A percentile compares a stretch with the other conserved stretches of the same genome.
Evolutionary conservation across 2,888 invertebrate genomes (phyloP).

Genomic region (Caenorhabditis sp.): DNA sequence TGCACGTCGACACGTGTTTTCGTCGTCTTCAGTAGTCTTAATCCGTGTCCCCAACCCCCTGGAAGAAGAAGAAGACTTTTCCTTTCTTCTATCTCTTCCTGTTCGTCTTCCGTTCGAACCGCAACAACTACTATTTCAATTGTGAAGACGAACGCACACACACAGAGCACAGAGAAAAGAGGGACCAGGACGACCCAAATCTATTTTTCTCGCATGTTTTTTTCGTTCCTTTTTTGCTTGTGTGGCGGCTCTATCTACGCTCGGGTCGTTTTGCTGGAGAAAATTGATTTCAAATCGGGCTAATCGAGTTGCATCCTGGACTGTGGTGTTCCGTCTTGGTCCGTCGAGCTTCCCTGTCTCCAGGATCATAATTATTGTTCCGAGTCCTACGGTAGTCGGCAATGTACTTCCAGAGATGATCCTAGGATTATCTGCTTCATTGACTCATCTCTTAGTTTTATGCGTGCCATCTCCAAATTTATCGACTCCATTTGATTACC

Average conservation of each 20-base stretch:
- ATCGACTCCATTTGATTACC: background rate
- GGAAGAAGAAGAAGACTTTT: conserved; percentile 4
- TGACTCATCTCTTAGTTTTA: background rate
- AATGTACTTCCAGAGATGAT: too few species aligned
- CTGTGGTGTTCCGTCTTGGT: background rate
- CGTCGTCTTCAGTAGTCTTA: background rate
- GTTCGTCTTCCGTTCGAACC: conserved; percentile 14
- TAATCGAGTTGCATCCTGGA: background rate
- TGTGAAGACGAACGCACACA: conserved; percentile 12
- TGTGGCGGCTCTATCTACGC: background rate
- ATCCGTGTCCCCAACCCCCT: conserved; percentile 13
- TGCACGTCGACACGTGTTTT: conserved; percentile 16
- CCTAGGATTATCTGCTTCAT: too few species aligned
- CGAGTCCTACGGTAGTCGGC: too few species aligned
- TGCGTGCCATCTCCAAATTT: conserved; percentile 8
- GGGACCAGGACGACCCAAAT: conserved; percentile 23
- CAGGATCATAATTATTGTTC: background rate
- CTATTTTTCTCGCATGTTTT: conserved; percentile 44
- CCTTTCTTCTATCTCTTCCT: conserved; percentile 13
- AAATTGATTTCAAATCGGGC: background rate
- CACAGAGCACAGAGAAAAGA: conserved; percentile 8
- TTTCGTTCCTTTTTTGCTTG: conserved; percentile 6
- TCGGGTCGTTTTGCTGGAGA: background rate
- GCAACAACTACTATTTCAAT: conserved; percentile 34
- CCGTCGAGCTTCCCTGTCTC: background rate